phyloP scores from a whole-genome alignment of 2,888 invertebrate species.

The Patella pellucida region DNA sequence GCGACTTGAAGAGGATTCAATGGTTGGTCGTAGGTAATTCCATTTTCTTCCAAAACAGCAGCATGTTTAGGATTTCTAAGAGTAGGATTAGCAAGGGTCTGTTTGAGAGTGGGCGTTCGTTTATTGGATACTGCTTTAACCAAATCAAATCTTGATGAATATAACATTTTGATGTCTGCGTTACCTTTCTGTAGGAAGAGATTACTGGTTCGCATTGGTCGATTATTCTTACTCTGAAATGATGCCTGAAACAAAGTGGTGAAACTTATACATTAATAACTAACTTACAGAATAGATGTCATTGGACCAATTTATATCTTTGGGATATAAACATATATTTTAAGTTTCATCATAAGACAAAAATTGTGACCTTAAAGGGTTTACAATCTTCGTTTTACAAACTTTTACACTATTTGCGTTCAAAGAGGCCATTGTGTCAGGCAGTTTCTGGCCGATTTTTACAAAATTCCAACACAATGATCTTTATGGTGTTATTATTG shows the following conservation, averaged over 20 bases:
- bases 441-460: too few species aligned
- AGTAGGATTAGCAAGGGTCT: constrained; percentile 80
- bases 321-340: too few species aligned
- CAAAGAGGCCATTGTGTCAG: too few species aligned
- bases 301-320: too few species aligned
- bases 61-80: constrained; percentile 86
- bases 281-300: too few species aligned
- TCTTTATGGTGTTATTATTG: too few species aligned
- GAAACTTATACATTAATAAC: neutral
- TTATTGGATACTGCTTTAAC: constrained; percentile 79
- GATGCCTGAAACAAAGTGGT: neutral
- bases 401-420: too few species aligned
- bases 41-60: constrained; percentile 85
- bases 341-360: too few species aligned
- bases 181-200: constrained; percentile 85
- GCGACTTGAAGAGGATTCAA: constrained; percentile 79
- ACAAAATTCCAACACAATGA: too few species aligned
- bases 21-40: constrained; percentile 87
- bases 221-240: constrained; percentile 77
- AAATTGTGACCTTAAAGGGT: too few species aligned
- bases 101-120: constrained; percentile 80
- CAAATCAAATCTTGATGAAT: constrained; percentile 81
- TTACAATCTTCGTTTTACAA: too few species aligned
- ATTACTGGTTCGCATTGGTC: constrained; percentile 83
- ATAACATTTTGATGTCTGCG: constrained; percentile 78